Base-by-base conservation (phyloP, 2,888 invertebrate genomes). In the Trachelus troglodyta region DNA sequence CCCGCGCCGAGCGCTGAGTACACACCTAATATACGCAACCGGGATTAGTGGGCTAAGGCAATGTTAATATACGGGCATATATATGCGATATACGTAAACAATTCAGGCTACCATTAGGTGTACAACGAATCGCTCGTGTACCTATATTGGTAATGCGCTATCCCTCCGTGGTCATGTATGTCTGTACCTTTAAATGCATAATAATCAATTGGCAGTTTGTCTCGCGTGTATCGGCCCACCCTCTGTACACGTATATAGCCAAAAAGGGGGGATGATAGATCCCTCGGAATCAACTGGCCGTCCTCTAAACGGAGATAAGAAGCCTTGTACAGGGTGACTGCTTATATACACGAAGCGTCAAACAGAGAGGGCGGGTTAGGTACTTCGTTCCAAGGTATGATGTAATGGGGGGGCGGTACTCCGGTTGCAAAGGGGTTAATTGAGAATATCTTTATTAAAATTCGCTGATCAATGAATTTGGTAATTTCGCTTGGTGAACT, bases 391-490 rank as follows among this genome's bases (percentile, higher is more conserved):
- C 0, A 23, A 23, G 56, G 23, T 56, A 9, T 56, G 56, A 56
- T 2, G 56, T 23, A 56, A 56, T 3, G 15, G 34, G 15, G 34
- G n/a, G 6, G 11, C 1, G 35, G 31, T 33, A n/a, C 35, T 31
- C 31, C 34, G 74, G 69, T 33, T 33, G 15, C 77, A 56, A 31
- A 23, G 74, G 77, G 74, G 74, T 15, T 37, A 77, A 69, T 56
- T 56, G 56, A 56, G 56, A 56, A 56, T 56, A 77, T 79, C 77
- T 82, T 79, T 79, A 79, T 82, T 82, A 81, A 82, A 81, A 82
- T 79, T 81, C 79, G 81, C 82, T 82, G 81, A 81, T 79, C 79
- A 82, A 81, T 79, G 79, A 79, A 79, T 80, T 81, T 69, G 75
- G 69, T 78, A 79, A 81, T 81, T 79, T 74, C 69, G 77, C 76